Evolutionary conservation across 2,113 vertebrate genomes (phyloP).

Genomic region (Dasyprocta punctata): DNA sequence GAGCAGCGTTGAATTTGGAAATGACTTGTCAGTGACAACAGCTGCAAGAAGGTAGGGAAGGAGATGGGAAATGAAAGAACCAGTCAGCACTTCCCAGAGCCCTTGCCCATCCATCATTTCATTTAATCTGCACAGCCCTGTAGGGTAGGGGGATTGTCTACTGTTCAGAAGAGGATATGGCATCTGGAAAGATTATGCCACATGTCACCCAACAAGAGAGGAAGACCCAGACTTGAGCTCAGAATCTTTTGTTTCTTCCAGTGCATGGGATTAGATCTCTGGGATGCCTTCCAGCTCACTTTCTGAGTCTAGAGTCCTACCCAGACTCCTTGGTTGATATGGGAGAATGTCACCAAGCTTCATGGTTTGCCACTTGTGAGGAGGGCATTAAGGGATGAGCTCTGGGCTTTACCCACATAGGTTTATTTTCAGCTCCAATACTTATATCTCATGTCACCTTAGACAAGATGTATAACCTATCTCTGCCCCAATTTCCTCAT

Average conservation of each 20-base stretch:
- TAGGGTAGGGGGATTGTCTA: not conserved
- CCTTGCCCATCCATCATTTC: not conserved
- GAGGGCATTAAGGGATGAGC: not conserved
- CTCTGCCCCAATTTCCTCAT: not conserved
- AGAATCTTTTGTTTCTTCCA: not conserved
- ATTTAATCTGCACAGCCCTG: not conserved
- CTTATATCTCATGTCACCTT: not conserved
- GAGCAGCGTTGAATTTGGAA: not conserved
- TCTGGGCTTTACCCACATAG: not conserved
- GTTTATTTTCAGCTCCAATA: not conserved
- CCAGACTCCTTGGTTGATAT: not conserved
- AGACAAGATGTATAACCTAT: not conserved
- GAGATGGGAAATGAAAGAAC: not conserved
- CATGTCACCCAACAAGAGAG: not conserved
- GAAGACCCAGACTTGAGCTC: not conserved
- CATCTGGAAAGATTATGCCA: not conserved
- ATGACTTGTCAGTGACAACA: not conserved
- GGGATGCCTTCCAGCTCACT: not conserved
- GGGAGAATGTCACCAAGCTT: not conserved
- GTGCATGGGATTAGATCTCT: not conserved
- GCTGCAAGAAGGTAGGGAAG: not conserved
- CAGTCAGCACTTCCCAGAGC: not conserved
- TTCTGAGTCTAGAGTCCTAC: not conserved
- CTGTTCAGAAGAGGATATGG: not conserved
- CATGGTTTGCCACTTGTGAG: not conserved